A percentile compares a stretch with the other conserved stretches of the same genome.
phyloP scores from a whole-genome alignment of 2,113 vertebrate species.

The Mungos mungo region DNA sequence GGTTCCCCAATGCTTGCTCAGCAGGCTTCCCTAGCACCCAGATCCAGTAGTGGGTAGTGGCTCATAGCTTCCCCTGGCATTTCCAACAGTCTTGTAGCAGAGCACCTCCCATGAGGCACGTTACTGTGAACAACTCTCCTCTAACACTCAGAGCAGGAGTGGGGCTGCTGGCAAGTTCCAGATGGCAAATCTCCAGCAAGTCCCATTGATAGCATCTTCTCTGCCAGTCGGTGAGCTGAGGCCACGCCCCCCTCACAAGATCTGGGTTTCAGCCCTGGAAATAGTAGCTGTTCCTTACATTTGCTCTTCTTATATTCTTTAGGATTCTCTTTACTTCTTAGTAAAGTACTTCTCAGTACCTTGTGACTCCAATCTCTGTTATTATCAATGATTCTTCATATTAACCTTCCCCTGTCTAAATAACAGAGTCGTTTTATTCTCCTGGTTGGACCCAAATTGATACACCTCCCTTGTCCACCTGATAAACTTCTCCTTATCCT shows the following conservation, averaged over 20 bases:
- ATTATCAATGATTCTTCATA: background rate
- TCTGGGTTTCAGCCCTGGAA: background rate
- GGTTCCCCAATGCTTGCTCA: background rate
- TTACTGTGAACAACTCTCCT: background rate
- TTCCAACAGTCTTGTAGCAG: background rate
- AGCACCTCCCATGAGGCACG: background rate
- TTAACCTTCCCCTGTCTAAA: background rate
- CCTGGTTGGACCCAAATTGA: background rate
- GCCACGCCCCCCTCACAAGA: background rate
- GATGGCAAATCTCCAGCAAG: background rate
- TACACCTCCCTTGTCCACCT: background rate
- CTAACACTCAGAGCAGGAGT: background rate
- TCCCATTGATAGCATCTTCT: background rate
- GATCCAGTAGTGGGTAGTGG: background rate
- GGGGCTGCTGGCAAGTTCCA: background rate
- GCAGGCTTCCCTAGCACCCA: background rate
- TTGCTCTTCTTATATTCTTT: background rate
- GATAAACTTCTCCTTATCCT: background rate
- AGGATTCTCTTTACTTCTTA: background rate
- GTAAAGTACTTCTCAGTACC: no score
- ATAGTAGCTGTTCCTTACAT: background rate
- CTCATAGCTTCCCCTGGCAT: background rate
- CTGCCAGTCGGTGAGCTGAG: background rate
- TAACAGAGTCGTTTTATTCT: background rate
- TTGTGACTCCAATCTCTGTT: background rate